Percentiles rank a stretch among this genome's conserved stretches.
phyloP scores from a whole-genome alignment of 2,888 invertebrate genomes.

The Baccha elongata region DNA sequence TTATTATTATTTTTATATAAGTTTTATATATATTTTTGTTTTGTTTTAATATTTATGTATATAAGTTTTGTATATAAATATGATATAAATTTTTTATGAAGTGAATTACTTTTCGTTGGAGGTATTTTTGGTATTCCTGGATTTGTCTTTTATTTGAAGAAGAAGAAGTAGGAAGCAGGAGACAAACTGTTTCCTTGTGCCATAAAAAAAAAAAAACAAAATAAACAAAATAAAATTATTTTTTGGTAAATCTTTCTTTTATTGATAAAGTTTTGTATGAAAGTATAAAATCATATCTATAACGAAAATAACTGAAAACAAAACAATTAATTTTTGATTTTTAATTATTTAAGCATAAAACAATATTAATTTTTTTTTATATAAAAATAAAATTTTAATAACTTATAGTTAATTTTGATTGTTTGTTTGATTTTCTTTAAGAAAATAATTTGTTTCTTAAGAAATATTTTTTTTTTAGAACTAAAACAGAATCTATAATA shows the following conservation, averaged over 20 bases:
- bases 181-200: slow-evolving; percentile 50
- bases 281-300: slow-evolving; percentile 49
- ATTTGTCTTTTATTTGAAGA: slow-evolving; percentile 70
- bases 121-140: slow-evolving; percentile 82
- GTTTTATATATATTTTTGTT: slow-evolving; percentile 57
- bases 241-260: slow-evolving; percentile 75
- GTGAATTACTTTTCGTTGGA: slow-evolving; percentile 78
- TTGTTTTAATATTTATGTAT: slow-evolving; percentile 56
- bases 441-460: slow-evolving; percentile 45
- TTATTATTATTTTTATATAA: slow-evolving; percentile 45
- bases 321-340: slow-evolving; percentile 63
- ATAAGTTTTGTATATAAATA: slow-evolving; percentile 74
- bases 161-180: not conserved
- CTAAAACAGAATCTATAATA: slow-evolving; percentile 30
- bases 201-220: slow-evolving; percentile 24
- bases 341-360: slow-evolving; percentile 41
- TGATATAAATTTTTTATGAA: slow-evolving; percentile 44
- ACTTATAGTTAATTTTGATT: slow-evolving; percentile 82
- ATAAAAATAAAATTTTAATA: slow-evolving; percentile 75
- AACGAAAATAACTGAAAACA: slow-evolving; percentile 66
- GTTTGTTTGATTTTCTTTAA: slow-evolving; percentile 61
- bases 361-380: slow-evolving; percentile 76
- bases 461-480: slow-evolving; percentile 55
- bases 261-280: slow-evolving; percentile 41
- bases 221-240: slow-evolving; percentile 52